Base-by-base conservation (phyloP, 2,113 vertebrate species). In the Phalacrocorax carbo region DNA sequence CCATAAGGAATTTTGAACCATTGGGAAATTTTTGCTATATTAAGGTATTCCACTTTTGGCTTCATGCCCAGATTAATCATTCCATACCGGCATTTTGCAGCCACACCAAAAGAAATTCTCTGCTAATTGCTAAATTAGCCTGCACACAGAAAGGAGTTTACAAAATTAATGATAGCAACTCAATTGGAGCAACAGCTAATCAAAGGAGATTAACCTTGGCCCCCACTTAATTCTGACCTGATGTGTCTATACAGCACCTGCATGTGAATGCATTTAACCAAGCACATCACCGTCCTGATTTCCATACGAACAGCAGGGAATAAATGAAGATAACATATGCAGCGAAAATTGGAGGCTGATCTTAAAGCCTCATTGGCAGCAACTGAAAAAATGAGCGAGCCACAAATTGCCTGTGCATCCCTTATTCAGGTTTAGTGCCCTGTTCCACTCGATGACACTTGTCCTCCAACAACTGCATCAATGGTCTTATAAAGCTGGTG, bases 191-290 rank as follows among this genome's bases (percentile, higher is more conserved):
- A 93, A 93, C 68, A 96, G 71, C 46, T 86, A 73, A 92, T 69
- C 86, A 95, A 51, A 87, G 73, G 30, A 82, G 58, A 94, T 93
- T 87, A 93, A 94, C 62, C 62, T 81, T 70, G 83, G 40, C 32
- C 42, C 34, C 29, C 84, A 87, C 70, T 94, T 89, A 87, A 91
- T 90, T 93, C 54, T 95, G 73, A 70, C 81, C 88, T 90, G 66
- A 13, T 87, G 65, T 48, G 36, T 58, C 73, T 66, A 40, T 23
- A 51, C 1, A 10, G 54, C 78, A 86, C 73, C 86, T 85, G 73
- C 0, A 1, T 71, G 70, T 58, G 61, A 70, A 40, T 9, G 17
- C 88, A 85, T 80, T 82, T 93, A 94, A 93, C 62, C 0, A 2
- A 80, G 75, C n/a, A 60, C 54, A 85, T 84, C 81, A 42, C 32